Evolutionary conservation across 2,888 invertebrate genomes (phyloP).

Genomic region (Tetramorium bicarinatum): DNA sequence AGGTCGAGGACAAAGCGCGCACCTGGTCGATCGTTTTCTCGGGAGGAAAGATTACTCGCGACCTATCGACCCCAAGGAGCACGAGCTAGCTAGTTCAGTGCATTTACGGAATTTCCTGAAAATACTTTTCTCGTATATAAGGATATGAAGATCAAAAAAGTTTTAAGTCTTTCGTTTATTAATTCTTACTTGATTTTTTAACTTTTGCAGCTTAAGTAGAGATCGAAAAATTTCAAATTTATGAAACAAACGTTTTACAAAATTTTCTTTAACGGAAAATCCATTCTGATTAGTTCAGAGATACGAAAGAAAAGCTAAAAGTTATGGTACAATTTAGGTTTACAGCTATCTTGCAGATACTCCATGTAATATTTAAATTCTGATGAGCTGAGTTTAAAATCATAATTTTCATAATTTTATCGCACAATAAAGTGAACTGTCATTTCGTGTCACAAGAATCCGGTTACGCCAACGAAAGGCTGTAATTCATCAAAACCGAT

Average conservation of each 20-base stretch:
- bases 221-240: not conserved
- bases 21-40: slow-evolving; percentile 47
- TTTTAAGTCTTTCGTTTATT: not conserved
- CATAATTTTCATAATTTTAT: slow-evolving; percentile 20
- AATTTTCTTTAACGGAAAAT: not conserved
- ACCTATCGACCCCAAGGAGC: slow-evolving; percentile 21
- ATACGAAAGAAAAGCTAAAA: not conserved
- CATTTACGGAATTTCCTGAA: not conserved
- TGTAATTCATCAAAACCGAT: slow-evolving; percentile 2
- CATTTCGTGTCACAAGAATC: not conserved
- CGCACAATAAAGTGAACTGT: not conserved
- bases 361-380: slow-evolving; percentile 16
- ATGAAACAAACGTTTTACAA: not conserved
- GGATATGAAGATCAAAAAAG: not conserved
- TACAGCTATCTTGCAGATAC: not conserved
- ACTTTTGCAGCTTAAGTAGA: too few species aligned
- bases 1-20: slow-evolving; percentile 47
- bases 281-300: not conserved
- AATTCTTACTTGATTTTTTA: not conserved
- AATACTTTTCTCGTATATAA: not conserved
- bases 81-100: not conserved
- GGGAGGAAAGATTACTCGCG: slow-evolving; percentile 43
- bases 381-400: not conserved
- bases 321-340: not conserved
- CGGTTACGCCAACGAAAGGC: not conserved